These are phyloP conservation scores for Zoroaster sp. DNA, from an alignment of 53 echinoderm and acorn worm species.

Conservation along the genomic window DNA sequence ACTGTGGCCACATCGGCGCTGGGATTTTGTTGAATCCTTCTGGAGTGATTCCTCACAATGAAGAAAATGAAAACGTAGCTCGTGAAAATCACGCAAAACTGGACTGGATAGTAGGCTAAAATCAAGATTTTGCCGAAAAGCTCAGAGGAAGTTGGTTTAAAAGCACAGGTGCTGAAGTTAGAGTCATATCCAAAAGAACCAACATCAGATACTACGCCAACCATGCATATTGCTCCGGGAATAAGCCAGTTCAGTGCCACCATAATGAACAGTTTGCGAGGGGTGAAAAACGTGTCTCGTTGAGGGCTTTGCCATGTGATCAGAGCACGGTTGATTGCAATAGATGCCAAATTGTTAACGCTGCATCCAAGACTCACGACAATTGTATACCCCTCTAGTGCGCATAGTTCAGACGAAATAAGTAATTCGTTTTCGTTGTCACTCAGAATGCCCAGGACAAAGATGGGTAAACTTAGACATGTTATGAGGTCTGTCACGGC, in stretches of 20 bases:
- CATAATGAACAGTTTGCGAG: background rate
- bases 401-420: background rate
- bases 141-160: background rate
- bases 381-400: background rate
- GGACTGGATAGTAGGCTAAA: background rate
- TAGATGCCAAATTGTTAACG: slow-evolving; percentile 6
- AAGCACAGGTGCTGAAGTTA: slow-evolving; percentile 7
- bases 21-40: background rate
- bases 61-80: background rate
- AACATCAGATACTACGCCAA: background rate
- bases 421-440: background rate
- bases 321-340: slow-evolving; percentile 25
- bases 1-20: background rate
- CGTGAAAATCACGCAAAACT: background rate
- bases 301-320: background rate
- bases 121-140: background rate
- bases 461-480: slow-evolving; percentile 3
- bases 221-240: background rate
- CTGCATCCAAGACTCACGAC: slow-evolving; percentile 8
- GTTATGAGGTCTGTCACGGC: slow-evolving; percentile 33
- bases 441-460: slow-evolving; percentile 5
- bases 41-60: background rate
- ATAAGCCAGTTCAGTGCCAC: slow-evolving; percentile 14
- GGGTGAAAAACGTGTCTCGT: background rate
- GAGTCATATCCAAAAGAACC: slow-evolving; percentile 15